Evolutionary conservation across 2,797 vertebrate species (phyloP), one percentile per base, ranked within the genome.

Genomic region (Alfaro cultratus): DNA sequence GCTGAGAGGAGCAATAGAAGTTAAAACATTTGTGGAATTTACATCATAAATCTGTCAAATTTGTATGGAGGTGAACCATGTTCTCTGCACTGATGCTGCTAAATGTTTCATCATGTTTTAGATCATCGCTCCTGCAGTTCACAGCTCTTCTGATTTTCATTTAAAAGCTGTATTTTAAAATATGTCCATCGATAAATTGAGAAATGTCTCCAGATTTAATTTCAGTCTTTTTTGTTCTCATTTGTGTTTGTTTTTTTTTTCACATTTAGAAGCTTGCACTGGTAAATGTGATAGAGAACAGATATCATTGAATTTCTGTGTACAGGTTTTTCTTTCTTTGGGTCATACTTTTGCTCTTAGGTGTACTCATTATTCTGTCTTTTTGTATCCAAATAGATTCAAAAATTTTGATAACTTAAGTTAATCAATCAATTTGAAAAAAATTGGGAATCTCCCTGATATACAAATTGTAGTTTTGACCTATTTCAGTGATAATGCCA

Each of bases 251-350:
- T 70, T 77, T 76, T 34, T 34, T 34, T 76, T 41, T 85, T 79
- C 89, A 92, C 91, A 85, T 92, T 93, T 95, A 94, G 86, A 97
- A 91, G 94, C 95, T 96, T 97, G 94, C 92, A 92, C 92, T 96
- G 95, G 95, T 96, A 92, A 92, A 93, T 96, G 95, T 95, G 96
- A 97, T 97, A 97, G 97, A 98, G 97, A 98, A 98, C 97, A 98
- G 97, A 98, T 96, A 97, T 97, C 97, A 98, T 97, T 91, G 97
- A 98, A 98, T 99, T 98, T 99, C 97, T 98, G 97, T 99, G 97
- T 98, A 97, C 91, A 90, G 93, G 85, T 94, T 93, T 93, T 80
- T 75, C 81, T 76, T 85, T 94, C 87, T 93, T 89, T 86, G 82
- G 83, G 79, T 91, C 86, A 91, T 90, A 89, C 87, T 92, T 94